These are phyloP conservation scores for Potamarius usumacintae DNA, from an alignment of 2,113 vertebrate genomes.

Conservation along the genomic window DNA sequence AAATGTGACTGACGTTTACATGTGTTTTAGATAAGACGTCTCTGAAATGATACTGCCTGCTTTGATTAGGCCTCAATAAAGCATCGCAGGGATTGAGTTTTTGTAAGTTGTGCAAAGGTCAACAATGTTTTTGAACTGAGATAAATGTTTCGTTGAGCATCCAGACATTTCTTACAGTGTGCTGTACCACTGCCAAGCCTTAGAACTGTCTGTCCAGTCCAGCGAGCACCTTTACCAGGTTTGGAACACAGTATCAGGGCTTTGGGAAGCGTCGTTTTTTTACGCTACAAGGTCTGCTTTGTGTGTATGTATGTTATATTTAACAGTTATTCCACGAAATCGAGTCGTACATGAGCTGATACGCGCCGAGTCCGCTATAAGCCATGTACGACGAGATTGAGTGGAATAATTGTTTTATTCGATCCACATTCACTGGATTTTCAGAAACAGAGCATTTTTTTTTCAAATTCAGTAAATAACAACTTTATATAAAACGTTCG, in stretches of 20 bases:
- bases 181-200: neutral
- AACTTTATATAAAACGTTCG: no score
- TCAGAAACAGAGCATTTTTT: no score
- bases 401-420: no score
- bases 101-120: conserved; percentile 24
- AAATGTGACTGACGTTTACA: conserved; percentile 68
- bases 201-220: neutral
- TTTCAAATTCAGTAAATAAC: no score
- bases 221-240: neutral
- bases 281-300: neutral
- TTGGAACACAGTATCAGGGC: neutral
- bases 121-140: neutral
- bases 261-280: neutral
- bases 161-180: neutral
- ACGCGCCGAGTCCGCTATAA: no score
- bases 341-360: no score
- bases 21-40: conserved; percentile 70
- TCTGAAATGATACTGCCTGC: conserved; percentile 64
- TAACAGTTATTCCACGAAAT: no score
- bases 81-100: neutral
- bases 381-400: no score
- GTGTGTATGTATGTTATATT: no score
- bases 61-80: conserved; percentile 64
- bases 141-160: conserved; percentile 11
- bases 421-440: no score